These are phyloP conservation scores for Chrysochloris asiatica DNA, from an alignment of 2,113 vertebrate genomes.

Conservation along the genomic window DNA sequence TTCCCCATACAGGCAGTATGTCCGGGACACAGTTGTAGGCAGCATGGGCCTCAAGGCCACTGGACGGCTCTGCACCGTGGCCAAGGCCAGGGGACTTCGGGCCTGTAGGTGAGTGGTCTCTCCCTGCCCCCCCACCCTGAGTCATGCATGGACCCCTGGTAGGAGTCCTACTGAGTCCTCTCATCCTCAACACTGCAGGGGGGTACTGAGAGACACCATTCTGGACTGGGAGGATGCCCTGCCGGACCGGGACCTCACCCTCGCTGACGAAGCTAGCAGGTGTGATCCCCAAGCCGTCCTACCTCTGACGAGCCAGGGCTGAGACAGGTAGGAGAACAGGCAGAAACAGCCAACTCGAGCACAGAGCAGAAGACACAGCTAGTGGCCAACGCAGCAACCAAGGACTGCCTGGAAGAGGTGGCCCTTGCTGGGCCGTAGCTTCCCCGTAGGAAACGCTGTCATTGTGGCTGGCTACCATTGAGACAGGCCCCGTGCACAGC, in stretches of 20 bases:
- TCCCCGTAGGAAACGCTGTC: neutral
- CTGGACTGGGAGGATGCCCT: constrained; percentile 98
- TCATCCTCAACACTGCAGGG: constrained; percentile 82
- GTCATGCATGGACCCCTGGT: accelerated
- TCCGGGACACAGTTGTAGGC: constrained; percentile 93
- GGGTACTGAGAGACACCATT: constrained; percentile 95
- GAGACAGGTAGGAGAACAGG: accelerated
- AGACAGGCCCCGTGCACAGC: neutral
- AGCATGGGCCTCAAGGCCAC: constrained; percentile 98
- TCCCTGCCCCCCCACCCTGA: accelerated
- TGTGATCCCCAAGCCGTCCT: constrained; percentile 69
- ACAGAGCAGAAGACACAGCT: accelerated
- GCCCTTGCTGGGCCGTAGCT: neutral
- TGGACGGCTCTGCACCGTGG: constrained; percentile 91
- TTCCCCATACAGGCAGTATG: constrained; percentile 89
- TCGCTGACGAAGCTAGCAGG: constrained; percentile 95
- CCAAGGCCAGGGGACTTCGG: constrained; percentile 94
- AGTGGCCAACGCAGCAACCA: neutral
- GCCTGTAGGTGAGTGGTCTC: constrained; percentile 92
- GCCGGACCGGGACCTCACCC: constrained; percentile 92
- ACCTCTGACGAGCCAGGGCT: accelerated
- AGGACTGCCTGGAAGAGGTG: neutral
- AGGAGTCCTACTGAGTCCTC: neutral
- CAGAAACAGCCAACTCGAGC: neutral
- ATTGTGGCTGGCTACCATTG: neutral